These are phyloP conservation scores for Drosophila subpulchrella DNA, from an alignment of 1,140 invertebrate species.

Conservation along the genomic window DNA sequence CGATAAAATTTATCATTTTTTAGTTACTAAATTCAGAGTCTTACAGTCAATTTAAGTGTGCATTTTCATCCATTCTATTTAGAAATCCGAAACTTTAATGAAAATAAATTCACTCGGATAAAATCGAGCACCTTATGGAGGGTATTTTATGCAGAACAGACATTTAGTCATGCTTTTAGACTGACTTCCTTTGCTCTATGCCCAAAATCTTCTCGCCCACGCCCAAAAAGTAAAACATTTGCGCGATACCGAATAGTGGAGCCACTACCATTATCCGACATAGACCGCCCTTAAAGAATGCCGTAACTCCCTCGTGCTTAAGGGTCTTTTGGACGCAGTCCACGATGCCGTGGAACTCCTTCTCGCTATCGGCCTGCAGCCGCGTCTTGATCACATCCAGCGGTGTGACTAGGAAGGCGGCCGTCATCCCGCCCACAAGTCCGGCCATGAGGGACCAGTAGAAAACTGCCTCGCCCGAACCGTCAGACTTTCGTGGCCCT, in stretches of 20 bases:
- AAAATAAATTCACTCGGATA: no score
- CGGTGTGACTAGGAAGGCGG: conserved; percentile 96
- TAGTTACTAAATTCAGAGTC: no score
- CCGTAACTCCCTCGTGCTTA: conserved; percentile 93
- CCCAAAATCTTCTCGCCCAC: conserved; percentile 95
- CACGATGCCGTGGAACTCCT: conserved; percentile 93
- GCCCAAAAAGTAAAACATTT: conserved; percentile 98
- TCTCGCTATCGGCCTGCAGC: conserved; percentile 94
- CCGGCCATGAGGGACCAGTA: conserved; percentile 95
- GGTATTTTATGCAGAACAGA: no score
- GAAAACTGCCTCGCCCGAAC: conserved; percentile 90
- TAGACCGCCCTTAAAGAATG: conserved; percentile 98
- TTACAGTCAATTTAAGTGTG: no score
- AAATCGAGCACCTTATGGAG: no score
- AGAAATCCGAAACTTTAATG: not conserved
- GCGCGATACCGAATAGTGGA: conserved; percentile 98
- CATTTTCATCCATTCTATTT: not conserved
- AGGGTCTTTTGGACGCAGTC: conserved; percentile 94
- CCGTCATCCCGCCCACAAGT: conserved; percentile 92
- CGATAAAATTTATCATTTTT: no score
- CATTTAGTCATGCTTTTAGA: conserved; percentile 3
- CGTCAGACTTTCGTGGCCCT: conserved; percentile 90
- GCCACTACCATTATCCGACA: conserved; percentile 99
- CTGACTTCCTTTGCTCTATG: conserved; percentile 31
- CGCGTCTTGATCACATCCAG: conserved; percentile 99